Percentiles rank a stretch among this genome's conserved stretches.
phyloP scores from a whole-genome alignment of 2,888 invertebrate genomes.

The Endotricha flammealis region DNA sequence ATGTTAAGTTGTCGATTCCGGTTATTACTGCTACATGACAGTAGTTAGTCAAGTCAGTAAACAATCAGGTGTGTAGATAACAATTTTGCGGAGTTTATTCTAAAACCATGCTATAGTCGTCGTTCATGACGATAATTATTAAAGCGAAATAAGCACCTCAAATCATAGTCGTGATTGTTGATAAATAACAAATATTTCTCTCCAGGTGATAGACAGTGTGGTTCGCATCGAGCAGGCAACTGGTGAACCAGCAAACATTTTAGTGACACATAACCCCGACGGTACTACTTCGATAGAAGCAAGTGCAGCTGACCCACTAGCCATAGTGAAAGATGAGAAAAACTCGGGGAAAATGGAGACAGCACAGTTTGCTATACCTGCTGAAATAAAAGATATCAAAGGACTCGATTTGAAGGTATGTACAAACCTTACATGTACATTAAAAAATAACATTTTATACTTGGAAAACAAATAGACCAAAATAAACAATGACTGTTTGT shows the following conservation, averaged over 20 bases:
- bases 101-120: too few relatives aligned
- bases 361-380: constrained; percentile 66
- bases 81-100: too few relatives aligned
- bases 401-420: constrained; percentile 67
- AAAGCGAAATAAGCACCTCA: too few relatives aligned
- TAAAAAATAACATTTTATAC: not conserved
- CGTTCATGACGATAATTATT: too few relatives aligned
- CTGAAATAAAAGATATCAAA: constrained; percentile 72
- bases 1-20: too few relatives aligned
- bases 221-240: constrained; percentile 73
- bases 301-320: constrained; percentile 58
- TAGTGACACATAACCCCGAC: constrained; percentile 71
- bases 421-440: not conserved
- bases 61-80: too few relatives aligned
- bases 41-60: too few relatives aligned
- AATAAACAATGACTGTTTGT: too few relatives aligned
- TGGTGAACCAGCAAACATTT: constrained; percentile 70
- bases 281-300: constrained; percentile 74
- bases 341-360: constrained; percentile 51
- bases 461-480: too few relatives aligned
- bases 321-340: constrained; percentile 80
- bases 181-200: constrained; percentile 12
- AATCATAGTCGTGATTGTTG: too few relatives aligned
- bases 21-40: too few relatives aligned
- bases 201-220: constrained; percentile 71